These are phyloP conservation scores for Amblyopsis rosae DNA, from an alignment of 2,113 vertebrate genomes.

Conservation along the genomic window DNA sequence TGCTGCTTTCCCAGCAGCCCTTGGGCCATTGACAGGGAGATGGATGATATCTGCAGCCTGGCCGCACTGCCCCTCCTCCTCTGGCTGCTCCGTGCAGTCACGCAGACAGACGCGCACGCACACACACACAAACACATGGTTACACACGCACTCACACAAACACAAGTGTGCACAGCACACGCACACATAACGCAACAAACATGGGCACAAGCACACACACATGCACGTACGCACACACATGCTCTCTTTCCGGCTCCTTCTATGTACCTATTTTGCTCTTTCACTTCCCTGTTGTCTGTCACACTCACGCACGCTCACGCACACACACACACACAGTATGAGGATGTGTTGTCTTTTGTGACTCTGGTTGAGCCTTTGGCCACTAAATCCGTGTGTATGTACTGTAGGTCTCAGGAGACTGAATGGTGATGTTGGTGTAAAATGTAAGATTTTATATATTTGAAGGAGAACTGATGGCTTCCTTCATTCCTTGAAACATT, in stretches of 20 bases:
- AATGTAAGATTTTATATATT: constrained; percentile 46
- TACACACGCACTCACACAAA: constrained; percentile 24
- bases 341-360: constrained; percentile 47
- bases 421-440: too few species aligned
- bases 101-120: constrained; percentile 13
- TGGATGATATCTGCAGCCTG: constrained; percentile 92
- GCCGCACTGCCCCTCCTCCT: constrained; percentile 56
- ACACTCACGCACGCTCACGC: constrained; percentile 26
- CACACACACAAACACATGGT: constrained; percentile 7
- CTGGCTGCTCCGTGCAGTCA: constrained; percentile 19
- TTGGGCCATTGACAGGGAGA: constrained; percentile 91
- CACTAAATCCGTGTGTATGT: constrained; percentile 55
- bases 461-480: constrained; percentile 43
- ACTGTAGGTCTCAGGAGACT: neutral
- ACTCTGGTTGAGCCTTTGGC: constrained; percentile 51
- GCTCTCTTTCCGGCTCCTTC: constrained; percentile 4
- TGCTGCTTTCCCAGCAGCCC: constrained; percentile 89
- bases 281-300: constrained; percentile 16
- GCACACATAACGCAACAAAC: constrained; percentile 4
- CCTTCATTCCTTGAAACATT: constrained; percentile 42
- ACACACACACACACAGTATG: constrained; percentile 29
- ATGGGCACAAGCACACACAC: constrained; percentile 13
- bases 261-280: constrained; percentile 13
- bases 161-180: constrained; percentile 1
- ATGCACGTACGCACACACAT: constrained; percentile 27